These are phyloP conservation scores for Clunio marinus DNA, from an alignment of 2,888 invertebrate genomes.

Conservation along the genomic window DNA sequence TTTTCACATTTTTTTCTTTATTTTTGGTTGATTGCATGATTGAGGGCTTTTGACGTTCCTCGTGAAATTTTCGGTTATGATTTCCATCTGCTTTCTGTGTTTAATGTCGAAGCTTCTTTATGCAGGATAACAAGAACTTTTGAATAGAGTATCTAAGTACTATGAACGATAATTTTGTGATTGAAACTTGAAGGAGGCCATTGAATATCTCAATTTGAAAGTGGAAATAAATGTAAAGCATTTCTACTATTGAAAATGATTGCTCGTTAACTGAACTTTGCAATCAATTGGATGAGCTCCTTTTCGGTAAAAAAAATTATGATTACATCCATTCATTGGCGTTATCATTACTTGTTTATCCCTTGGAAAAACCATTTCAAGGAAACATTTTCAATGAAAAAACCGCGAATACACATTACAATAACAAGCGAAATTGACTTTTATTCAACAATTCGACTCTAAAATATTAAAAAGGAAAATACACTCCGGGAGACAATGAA, in stretches of 20 bases:
- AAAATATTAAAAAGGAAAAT: conserved; percentile 5
- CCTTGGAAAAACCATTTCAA: not conserved
- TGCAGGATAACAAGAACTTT: not conserved
- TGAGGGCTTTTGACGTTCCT: conserved; percentile 28
- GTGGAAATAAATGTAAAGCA: too few relatives aligned
- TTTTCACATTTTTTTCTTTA: too few relatives aligned
- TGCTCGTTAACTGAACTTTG: not conserved
- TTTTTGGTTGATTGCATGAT: conserved; percentile 32
- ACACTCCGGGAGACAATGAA: conserved; percentile 14
- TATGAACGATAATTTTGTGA: not conserved
- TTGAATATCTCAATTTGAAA: not conserved
- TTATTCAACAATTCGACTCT: not conserved
- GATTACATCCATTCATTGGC: not conserved
- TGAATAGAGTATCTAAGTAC: not conserved
- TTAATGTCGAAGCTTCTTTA: too few relatives aligned
- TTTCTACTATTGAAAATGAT: too few relatives aligned
- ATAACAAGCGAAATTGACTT: too few relatives aligned
- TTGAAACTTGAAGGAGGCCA: not conserved
- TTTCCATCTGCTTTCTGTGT: too few relatives aligned
- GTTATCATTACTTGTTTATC: not conserved
- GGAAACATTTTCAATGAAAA: too few relatives aligned
- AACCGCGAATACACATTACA: too few relatives aligned
- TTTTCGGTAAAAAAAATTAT: not conserved
- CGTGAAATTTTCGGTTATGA: too few relatives aligned
- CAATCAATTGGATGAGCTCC: conserved; percentile 4